A percentile compares a stretch with the other conserved stretches of the same genome.
Evolutionary conservation across 2,113 vertebrate genomes (phyloP).

Genomic region (Nestor notabilis): DNA sequence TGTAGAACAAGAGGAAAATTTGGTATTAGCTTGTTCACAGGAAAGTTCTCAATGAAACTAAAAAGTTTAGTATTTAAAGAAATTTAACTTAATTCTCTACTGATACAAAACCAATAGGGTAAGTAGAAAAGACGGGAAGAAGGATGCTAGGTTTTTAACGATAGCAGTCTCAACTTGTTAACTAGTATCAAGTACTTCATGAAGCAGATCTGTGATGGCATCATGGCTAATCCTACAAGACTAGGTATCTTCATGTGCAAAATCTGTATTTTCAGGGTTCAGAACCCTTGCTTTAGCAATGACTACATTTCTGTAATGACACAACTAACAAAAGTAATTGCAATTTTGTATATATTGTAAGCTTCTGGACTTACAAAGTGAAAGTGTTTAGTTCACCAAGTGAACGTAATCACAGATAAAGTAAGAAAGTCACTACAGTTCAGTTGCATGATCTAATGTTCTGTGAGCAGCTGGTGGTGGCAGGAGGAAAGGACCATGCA

Average conservation of each 20-base stretch:
- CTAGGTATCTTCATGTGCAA: neutral
- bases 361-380: neutral
- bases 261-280: neutral
- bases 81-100: neutral
- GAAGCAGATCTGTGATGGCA: neutral
- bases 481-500: neutral
- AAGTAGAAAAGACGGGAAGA: neutral
- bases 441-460: neutral
- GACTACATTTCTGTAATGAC: neutral
- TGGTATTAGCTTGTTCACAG: neutral
- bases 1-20: slow-evolving; percentile 62
- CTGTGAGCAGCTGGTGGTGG: neutral
- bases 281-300: neutral
- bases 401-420: neutral
- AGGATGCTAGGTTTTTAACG: neutral
- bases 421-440: neutral
- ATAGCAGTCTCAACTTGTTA: neutral
- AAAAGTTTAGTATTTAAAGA: neutral
- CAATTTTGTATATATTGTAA: neutral
- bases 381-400: neutral
- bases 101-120: neutral
- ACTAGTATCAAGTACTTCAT: neutral
- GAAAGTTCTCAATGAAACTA: neutral
- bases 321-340: neutral
- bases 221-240: neutral